Evolutionary conservation across 2,797 vertebrate genomes (phyloP), one percentile per base, ranked within the genome.

Genomic region (Chaetodon trifasciatus): DNA sequence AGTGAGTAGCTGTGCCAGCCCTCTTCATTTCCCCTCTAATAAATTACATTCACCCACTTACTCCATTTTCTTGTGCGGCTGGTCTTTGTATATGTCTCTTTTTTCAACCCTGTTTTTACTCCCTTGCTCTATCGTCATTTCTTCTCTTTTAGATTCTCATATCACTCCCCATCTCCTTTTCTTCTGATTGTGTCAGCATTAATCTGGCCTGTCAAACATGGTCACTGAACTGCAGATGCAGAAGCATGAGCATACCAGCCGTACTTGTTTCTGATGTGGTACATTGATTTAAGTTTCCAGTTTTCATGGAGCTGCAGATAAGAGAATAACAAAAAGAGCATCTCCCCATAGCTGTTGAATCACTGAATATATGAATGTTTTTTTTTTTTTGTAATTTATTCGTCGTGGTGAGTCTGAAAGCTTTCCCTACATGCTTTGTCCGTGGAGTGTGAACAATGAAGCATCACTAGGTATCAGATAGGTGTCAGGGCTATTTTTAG

Each of bases 401-500:
- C 0, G 8, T 35, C 53, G 10, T 64, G 47, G 9, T 40, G 68
- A 62, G 47, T 61, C 23, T 56, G 15, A 78, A 28, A 19, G 44
- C 35, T 35, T 74, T 60, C 67, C 57, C 19, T 70, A 21, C 2
- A 1, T 24, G 12, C 37, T 40, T 21, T 40, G 17, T 62, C 39
- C 28, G 46, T 69, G 53, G 19, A 44, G 40, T 62, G 63, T 74
- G 66, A 84, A 79, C 70, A 68, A 2, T 63, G 63, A 83, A 75
- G 50, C 78, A 71, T 83, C 73, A 23, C 44, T 71, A n/a, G 39
- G 53, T 85, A 55, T 76, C 74, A 76, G 74, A 79, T 77, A 63
- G 72, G 82, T 80, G 81, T 86, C 24, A 24, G 9, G 44, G 49
- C 53, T 87, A 83, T 88, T 79, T 91, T 75, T 85, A 85, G 77